Percentiles rank a stretch among this genome's conserved stretches.
These are phyloP conservation scores for Lasiommata megera DNA, from an alignment of 2,888 invertebrate genomes.

Conservation along the genomic window DNA sequence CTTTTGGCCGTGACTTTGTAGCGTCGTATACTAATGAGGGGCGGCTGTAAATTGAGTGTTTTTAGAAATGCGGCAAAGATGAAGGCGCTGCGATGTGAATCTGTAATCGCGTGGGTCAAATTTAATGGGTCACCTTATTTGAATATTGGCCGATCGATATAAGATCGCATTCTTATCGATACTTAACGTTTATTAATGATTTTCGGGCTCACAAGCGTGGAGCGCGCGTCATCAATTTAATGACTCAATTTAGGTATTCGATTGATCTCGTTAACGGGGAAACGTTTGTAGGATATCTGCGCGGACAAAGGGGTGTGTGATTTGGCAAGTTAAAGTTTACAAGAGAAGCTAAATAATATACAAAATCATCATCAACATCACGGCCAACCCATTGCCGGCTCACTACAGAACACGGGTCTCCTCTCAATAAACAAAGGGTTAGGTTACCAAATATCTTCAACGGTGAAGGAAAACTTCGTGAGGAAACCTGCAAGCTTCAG, in stretches of 20 bases:
- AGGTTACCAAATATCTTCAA: no score
- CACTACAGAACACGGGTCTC: no score
- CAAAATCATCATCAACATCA: no score
- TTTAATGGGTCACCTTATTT: slow-evolving; percentile 17
- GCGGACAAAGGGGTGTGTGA: no score
- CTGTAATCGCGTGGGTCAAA: slow-evolving; percentile 56
- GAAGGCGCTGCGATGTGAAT: slow-evolving; percentile 67
- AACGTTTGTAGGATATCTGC: not conserved
- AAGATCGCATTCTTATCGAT: slow-evolving; percentile 12
- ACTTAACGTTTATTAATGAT: slow-evolving; percentile 7
- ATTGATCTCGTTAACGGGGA: not conserved
- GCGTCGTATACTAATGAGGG: slow-evolving; percentile 69
- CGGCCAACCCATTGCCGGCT: no score
- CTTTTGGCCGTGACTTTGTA: slow-evolving; percentile 54
- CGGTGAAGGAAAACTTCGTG: no score
- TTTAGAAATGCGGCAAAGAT: slow-evolving; percentile 66
- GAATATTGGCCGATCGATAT: slow-evolving; percentile 25
- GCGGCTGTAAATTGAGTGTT: slow-evolving; percentile 63
- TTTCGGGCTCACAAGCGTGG: slow-evolving; percentile 1
- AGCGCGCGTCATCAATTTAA: not conserved
- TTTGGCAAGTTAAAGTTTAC: no score
- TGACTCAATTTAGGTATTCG: not conserved
- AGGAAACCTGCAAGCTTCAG: no score
- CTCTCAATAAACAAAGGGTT: no score
- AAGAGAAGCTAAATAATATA: no score